These are phyloP conservation scores for Ips typographus DNA, from an alignment of 1,140 invertebrate species.

Conservation along the genomic window DNA sequence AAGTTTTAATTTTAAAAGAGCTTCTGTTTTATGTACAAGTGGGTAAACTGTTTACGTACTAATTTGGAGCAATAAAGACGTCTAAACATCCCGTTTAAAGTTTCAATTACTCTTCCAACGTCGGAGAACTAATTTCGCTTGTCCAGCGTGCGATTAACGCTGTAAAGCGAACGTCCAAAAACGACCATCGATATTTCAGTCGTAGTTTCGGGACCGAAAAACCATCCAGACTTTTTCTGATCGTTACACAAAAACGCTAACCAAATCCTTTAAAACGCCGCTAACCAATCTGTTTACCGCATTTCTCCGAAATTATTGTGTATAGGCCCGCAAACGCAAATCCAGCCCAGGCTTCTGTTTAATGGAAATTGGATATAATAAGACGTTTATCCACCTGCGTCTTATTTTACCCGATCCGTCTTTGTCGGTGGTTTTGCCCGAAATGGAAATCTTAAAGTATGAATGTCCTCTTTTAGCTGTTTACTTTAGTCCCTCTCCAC, in stretches of 20 bases:
- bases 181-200: not conserved
- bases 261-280: not conserved
- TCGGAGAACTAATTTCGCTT: slow-evolving; percentile 1
- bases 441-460: slow-evolving; percentile 8
- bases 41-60: not conserved
- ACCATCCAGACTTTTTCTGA: not conserved
- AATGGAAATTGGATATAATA: slow-evolving; percentile 27
- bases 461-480: not conserved
- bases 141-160: not conserved
- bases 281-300: not conserved
- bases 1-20: too few relatives aligned
- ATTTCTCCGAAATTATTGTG: not conserved
- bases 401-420: slow-evolving; percentile 28
- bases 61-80: not conserved
- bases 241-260: not conserved
- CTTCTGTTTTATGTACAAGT: too few relatives aligned
- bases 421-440: slow-evolving; percentile 8
- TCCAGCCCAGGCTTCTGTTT: slow-evolving; percentile 12
- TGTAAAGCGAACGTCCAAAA: not conserved
- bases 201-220: not conserved
- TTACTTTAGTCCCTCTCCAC: not conserved
- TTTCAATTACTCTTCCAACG: not conserved
- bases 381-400: slow-evolving; percentile 31
- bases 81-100: not conserved
- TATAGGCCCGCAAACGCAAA: not conserved